Evolutionary conservation across 2,888 invertebrate genomes (phyloP), one percentile per base, ranked within the genome.

Genomic region (Acrobasis suavella): DNA sequence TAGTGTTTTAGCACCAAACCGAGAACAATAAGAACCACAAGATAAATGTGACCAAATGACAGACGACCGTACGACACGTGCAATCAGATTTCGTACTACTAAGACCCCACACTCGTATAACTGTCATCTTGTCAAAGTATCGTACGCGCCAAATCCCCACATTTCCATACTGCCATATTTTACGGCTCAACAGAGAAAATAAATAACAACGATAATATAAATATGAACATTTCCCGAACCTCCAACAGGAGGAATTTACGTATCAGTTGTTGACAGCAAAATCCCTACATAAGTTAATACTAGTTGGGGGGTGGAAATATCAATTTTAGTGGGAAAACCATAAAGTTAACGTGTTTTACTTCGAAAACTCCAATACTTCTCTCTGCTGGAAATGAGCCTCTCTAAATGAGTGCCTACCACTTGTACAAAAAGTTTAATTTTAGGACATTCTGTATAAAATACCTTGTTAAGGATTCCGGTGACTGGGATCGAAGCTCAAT

Each of bases 81-180:
- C 46, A 14, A 7, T 12, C 6, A 5, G 14, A 12, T 46, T n/a
- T 46, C 14, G n/a, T 12, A 14, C 46, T 46, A 46, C n/a, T n/a
- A n/a, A 42, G 46, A 65, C 67, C 69, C 75, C 75, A 73, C 71
- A 74, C 75, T 80, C 78, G 80, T 84, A 87, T 89, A 90, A 86
- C 91, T 91, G 91, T 91, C 91, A 91, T 81, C 86, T 85, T 89
- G 91, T 92, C 91, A 91, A 88, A 89, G 84, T 85, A 83, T 82
- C 82, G 80, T 78, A 82, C 86, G 78, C 72, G 77, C 76, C 75
- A 88, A 91, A 91, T 87, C 91, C 91, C 82, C 80, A 73, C 76
- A 91, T 91, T 91, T 89, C 91, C 90, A 90, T 91, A 85, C 83
- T 79, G 78, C 82, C 82, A 89, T 89, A 91, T 88, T 90, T 91